Base-by-base conservation (phyloP, 2,797 vertebrate species). In the Pempheris klunzingeri region DNA sequence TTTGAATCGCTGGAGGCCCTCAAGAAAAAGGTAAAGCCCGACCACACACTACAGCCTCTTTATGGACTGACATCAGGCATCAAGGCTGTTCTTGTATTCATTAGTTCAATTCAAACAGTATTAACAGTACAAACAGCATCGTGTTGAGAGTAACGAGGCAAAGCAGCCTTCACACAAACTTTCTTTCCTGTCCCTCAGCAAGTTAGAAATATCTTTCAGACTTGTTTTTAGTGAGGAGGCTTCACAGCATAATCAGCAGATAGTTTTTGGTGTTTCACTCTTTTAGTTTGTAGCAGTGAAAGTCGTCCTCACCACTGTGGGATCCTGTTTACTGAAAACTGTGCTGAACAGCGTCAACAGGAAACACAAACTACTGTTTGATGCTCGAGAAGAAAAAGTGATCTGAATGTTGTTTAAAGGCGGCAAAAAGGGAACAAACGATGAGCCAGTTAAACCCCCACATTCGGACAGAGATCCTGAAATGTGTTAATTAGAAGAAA, bases 1-100 rank as follows among this genome's bases (percentile, higher is more conserved):
- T 95, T 94, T 70, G 93, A 94, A 71, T 92, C 94, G 4, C 75
- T 98, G 88, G 97, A 98, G 86, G 98, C 98, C n/a, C 96, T 99
- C 34, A 99, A 99, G 92, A 96, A 96, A 86, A 97, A 97, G 97
- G 98, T 99, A 95, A 94, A 39, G 20, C 15, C 17, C 14, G 18
- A 66, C 20, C 34, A 3, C 15, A 26, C 3, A 5, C 24, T 47
- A n/a, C 3, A 5, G 30, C 41, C 20, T 57, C 30, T 20, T 20
- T n/a, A 22, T 30, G 32, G 30, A 43, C 14, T 0, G 26, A 22
- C 28, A 26, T 5, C 3, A 59, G 15, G 59, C n/a, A n/a, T n/a
- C n/a, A n/a, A n/a, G n/a, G n/a, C n/a, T n/a, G n/a, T n/a, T n/a
- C n/a, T n/a, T n/a, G n/a, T n/a, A n/a, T n/a, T n/a, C n/a, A n/a